Evolutionary conservation across 2,797 vertebrate genomes (phyloP), one percentile per base, ranked within the genome.

Genomic region (Clarias laeviceps): DNA sequence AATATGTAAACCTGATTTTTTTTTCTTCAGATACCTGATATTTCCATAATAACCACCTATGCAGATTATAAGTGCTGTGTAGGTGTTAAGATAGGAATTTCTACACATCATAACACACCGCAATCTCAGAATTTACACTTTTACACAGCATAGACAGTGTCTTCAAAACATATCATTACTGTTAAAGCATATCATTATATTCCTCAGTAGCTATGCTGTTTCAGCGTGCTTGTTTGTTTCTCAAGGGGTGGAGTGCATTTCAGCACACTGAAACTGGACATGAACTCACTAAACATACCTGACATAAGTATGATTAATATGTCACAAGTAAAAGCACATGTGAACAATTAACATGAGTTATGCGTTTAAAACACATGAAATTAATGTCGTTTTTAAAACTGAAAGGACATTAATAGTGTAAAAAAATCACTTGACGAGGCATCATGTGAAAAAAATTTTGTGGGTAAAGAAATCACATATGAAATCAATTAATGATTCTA

Each of bases 1-100:
- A 40, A 40, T 85, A 82, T 22, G 17, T 73, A 80, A 45, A 73
- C 68, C 40, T 72, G 68, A 27, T 70, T 61, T 62, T 29, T 61
- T 66, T 24, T 40, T 11, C 3, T 15, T 29, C 62, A 62, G 32
- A 34, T 57, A 68, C 69, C 61, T 77, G 72, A 70, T 37, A 78
- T 86, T 83, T 79, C 65, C 80, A 86, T 82, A 82, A 82, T 62
- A 83, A 82, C 62, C n/a, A 76, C 50, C 22, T 29, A 18, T 50
- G 32, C 54, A 54, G 78, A 84, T 83, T 69, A 81, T 73, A 66
- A 69, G 54, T 78, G 83, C 57, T 82, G 61, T 66, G 82, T 69
- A 84, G 69, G 69, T 68, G 54, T 76, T 4, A 12, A 56, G 59
- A 32, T 34, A 29, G 17, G 54, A 32, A 62, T 24, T 68, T 34